Evolutionary conservation across 2,113 vertebrate genomes (phyloP).

Genomic region (Bambusicola thoracicus): DNA sequence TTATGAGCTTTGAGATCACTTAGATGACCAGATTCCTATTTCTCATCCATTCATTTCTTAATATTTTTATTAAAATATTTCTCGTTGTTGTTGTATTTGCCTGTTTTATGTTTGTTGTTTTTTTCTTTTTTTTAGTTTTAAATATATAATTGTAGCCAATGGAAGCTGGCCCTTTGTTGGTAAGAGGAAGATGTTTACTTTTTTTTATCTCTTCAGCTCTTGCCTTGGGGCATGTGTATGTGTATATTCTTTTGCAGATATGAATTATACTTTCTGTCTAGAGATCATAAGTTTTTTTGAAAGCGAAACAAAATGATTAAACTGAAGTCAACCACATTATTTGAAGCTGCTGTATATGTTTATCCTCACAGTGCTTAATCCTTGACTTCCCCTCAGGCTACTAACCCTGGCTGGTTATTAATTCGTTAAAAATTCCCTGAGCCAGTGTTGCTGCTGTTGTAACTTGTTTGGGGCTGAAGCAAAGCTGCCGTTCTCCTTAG

Average conservation of each 20-base stretch:
- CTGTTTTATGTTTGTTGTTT: neutral
- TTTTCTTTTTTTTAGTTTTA: neutral
- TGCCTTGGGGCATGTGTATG: neutral
- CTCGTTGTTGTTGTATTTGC: neutral
- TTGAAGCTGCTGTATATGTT: slow-evolving; percentile 63
- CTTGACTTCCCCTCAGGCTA: slow-evolving; percentile 63
- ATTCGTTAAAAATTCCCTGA: slow-evolving; percentile 64
- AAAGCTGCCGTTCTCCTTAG: slow-evolving; percentile 53
- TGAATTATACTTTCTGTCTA: slow-evolving; percentile 57
- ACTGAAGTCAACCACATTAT: slow-evolving; percentile 60
- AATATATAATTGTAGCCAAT: neutral
- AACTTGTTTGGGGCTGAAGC: slow-evolving; percentile 57
- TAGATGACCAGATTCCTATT: neutral
- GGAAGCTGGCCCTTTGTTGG: neutral
- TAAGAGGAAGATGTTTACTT: slow-evolving; percentile 14
- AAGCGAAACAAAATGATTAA: slow-evolving; percentile 73
- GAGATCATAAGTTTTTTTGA: slow-evolving; percentile 65
- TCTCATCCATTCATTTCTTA: neutral
- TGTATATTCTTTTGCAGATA: slow-evolving; percentile 52
- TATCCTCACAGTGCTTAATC: slow-evolving; percentile 63
- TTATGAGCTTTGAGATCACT: neutral
- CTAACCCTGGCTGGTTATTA: slow-evolving; percentile 70
- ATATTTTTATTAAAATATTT: rapidly evolving
- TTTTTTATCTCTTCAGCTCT: slow-evolving; percentile 40
- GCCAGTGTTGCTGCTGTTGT: slow-evolving; percentile 50